phyloP scores from a whole-genome alignment of 2,888 invertebrate species.

The Lasius platythorax region DNA sequence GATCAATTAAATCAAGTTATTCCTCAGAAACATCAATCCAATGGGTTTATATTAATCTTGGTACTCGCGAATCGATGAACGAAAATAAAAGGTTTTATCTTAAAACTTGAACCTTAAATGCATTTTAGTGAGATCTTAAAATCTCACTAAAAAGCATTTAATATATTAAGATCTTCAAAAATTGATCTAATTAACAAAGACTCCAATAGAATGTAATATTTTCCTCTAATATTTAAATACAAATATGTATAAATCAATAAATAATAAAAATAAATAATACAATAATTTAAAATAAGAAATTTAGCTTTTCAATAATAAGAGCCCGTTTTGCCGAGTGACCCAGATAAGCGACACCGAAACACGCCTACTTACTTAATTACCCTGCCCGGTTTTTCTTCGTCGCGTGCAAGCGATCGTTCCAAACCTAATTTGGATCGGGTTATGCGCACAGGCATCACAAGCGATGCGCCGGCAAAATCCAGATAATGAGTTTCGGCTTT shows the following conservation, averaged over 20 bases:
- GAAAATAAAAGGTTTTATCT: neutral
- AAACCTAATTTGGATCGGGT: conserved; percentile 67
- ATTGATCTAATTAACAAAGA: neutral
- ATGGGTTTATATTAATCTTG: neutral
- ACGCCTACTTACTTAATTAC: conserved; percentile 65
- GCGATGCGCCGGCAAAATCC: conserved; percentile 44
- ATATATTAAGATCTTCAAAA: neutral
- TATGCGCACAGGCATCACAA: conserved; percentile 44
- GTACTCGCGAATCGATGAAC: neutral
- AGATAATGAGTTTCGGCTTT: conserved; percentile 58
- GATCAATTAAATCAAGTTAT: conserved; percentile 39
- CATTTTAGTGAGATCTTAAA: neutral
- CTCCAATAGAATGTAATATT: neutral
- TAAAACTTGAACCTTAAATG: too few relatives aligned
- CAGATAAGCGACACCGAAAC: conserved; percentile 61
- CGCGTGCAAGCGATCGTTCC: conserved; percentile 63
- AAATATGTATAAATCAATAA: neutral
- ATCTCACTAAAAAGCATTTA: neutral
- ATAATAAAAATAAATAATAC: neutral
- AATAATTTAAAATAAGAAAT: neutral
- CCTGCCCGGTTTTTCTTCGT: conserved; percentile 58
- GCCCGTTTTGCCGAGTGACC: conserved; percentile 60
- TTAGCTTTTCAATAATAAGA: neutral
- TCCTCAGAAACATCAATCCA: conserved; percentile 23
- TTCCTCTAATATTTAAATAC: neutral